A percentile compares a stretch with the other conserved stretches of the same genome.
These are phyloP conservation scores for Rhyzopertha dominica DNA, from an alignment of 1,140 invertebrate species.

Conservation along the genomic window DNA sequence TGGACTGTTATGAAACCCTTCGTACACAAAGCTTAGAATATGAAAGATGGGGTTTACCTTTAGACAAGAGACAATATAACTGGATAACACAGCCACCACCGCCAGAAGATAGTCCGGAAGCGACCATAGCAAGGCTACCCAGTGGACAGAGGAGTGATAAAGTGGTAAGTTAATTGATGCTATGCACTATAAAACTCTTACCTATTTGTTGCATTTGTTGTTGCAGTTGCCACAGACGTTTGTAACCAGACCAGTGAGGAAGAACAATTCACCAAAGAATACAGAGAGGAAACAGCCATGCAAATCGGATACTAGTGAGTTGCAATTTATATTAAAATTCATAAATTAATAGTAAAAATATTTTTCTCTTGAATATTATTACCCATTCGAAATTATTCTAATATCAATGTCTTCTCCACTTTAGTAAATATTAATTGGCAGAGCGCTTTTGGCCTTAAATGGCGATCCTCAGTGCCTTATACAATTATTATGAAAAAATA, in stretches of 20 bases:
- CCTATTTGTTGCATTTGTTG: conserved; percentile 11
- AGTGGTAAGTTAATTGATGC: conserved; percentile 54
- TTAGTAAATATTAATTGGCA: too few species aligned
- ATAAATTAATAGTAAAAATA: conserved; percentile 1
- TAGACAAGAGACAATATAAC: conserved; percentile 84
- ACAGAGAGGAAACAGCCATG: conserved; percentile 46
- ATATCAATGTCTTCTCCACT: too few species aligned
- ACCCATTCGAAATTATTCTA: too few species aligned
- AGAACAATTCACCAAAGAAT: conserved; percentile 59
- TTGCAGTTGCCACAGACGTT: conserved; percentile 54
- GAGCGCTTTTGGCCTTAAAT: too few species aligned
- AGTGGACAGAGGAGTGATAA: conserved; percentile 75
- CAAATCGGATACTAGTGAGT: conserved; percentile 38
- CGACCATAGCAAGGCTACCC: conserved; percentile 70
- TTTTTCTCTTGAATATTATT: too few species aligned
- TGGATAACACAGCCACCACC: conserved; percentile 88
- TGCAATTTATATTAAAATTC: conserved; percentile 24
- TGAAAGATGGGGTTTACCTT: conserved; percentile 80
- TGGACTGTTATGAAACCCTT: conserved; percentile 85
- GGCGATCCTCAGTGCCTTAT: too few species aligned
- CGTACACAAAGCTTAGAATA: conserved; percentile 80
- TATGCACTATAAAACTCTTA: too few species aligned
- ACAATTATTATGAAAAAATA: too few species aligned
- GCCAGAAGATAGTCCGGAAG: conserved; percentile 77
- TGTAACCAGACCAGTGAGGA: conserved; percentile 53